Evolutionary conservation across 2,888 invertebrate genomes (phyloP), one percentile per base, ranked within the genome.

Genomic region (Tinea pellionella): DNA sequence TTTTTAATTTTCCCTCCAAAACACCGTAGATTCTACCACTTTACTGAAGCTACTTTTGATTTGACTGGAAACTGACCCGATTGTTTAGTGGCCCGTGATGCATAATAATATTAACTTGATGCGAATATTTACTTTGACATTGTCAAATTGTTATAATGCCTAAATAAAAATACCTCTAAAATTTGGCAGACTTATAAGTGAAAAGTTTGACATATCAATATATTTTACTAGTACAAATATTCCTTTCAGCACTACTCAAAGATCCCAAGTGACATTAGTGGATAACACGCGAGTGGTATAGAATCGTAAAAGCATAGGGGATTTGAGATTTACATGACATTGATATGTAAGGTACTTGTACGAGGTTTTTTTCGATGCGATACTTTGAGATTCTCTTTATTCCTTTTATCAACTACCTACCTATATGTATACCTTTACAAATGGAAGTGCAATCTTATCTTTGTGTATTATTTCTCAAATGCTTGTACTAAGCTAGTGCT

Each of bases 191-290:
- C 24, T 24, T 24, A 24, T 47, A 47, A 47, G 47, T 47, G 47
- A 47, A 47, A 47, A 47, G 47, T 47, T 47, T 47, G 15, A 16
- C 47, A 47, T 47, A n/a, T 47, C 47, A 47, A 47, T 47, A 15
- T 47, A 47, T 47, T 47, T 47, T 6, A 47, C 15, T 47, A 47
- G 15, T 47, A 6, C 64, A 75, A 78, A 72, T 82, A 81, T 82
- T 74, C 80, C 84, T 86, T 85, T 86, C 85, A 78, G 73, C 73
- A 80, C 80, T 82, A 82, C 82, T 82, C 77, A 80, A 83, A 83
- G 65, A 75, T 86, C 86, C 86, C 86, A 75, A 73, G 86, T 78
- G 86, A 71, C 77, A 82, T 85, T 83, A 83, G 69, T 64, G 75
- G 79, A 83, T 83, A 84, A 81, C 80, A 64, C 63, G 42, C 43